Evolutionary conservation across 2,113 vertebrate genomes (phyloP).

Genomic region (Phasianus colchicus): DNA sequence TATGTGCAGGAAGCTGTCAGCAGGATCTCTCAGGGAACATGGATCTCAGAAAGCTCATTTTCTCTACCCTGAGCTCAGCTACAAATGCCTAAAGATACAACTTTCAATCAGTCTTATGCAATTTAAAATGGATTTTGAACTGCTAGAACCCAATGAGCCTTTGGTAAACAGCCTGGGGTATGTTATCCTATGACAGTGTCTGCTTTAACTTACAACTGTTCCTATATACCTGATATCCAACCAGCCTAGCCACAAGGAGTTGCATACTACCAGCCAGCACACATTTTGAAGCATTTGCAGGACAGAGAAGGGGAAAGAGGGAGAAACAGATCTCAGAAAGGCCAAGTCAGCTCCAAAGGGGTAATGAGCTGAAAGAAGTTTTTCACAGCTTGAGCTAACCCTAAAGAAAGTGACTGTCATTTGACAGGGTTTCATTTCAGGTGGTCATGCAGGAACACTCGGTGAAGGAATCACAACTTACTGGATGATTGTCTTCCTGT

Average conservation of each 20-base stretch:
- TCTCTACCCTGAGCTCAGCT: neutral
- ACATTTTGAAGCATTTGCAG: neutral
- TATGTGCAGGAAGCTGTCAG: neutral
- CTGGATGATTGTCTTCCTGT: constrained; percentile 87
- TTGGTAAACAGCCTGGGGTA: neutral
- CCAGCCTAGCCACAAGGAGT: neutral
- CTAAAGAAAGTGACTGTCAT: neutral
- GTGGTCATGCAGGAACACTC: neutral
- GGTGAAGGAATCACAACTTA: constrained; percentile 70
- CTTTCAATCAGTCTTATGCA: neutral
- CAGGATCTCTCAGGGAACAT: neutral
- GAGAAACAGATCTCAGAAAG: neutral
- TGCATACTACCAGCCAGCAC: neutral
- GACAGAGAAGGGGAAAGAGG: neutral
- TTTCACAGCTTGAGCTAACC: neutral
- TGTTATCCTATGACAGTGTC: neutral
- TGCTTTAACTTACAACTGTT: neutral
- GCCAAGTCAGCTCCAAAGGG: neutral
- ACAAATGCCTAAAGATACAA: neutral
- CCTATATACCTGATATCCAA: neutral
- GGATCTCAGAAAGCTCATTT: neutral
- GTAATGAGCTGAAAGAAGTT: neutral
- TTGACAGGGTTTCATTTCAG: neutral
- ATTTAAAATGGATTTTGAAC: neutral
- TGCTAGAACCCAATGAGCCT: neutral